Percentiles rank a stretch among this genome's conserved stretches.
phyloP scores from a whole-genome alignment of 2,113 vertebrate genomes.

The Nothoprocta perdicaria region DNA sequence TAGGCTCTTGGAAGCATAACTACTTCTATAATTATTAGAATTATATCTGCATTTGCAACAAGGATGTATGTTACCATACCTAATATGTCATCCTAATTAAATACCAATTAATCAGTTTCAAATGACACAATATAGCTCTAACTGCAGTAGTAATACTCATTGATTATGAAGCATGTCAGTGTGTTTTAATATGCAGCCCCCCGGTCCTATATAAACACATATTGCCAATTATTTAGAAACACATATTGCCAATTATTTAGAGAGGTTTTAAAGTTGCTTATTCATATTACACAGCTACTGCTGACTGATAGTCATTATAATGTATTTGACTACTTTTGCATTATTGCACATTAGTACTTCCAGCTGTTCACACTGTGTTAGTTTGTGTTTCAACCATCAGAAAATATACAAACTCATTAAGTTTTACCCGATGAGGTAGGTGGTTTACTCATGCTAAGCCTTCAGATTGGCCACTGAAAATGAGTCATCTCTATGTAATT shows the following conservation, averaged over 20 bases:
- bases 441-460: background rate
- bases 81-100: slow-evolving; percentile 44
- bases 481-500: background rate
- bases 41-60: slow-evolving; percentile 42
- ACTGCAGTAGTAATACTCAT: slow-evolving; percentile 43
- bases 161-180: slow-evolving; percentile 39
- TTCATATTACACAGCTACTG: background rate
- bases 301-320: slow-evolving; percentile 1
- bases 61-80: background rate
- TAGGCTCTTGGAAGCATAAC: slow-evolving; percentile 18
- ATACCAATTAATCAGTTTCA: slow-evolving; percentile 47
- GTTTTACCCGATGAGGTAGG: background rate
- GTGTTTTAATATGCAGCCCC: slow-evolving; percentile 31
- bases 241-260: background rate
- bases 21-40: slow-evolving; percentile 57
- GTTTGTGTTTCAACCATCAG: background rate
- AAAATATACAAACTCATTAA: background rate
- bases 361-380: background rate
- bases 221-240: no score
- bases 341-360: background rate
- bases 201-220: background rate
- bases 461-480: background rate
- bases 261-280: background rate
- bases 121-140: background rate
- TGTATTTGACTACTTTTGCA: background rate